phyloP scores from a whole-genome alignment of 2,113 vertebrate species.

The Regulus satrapa region DNA sequence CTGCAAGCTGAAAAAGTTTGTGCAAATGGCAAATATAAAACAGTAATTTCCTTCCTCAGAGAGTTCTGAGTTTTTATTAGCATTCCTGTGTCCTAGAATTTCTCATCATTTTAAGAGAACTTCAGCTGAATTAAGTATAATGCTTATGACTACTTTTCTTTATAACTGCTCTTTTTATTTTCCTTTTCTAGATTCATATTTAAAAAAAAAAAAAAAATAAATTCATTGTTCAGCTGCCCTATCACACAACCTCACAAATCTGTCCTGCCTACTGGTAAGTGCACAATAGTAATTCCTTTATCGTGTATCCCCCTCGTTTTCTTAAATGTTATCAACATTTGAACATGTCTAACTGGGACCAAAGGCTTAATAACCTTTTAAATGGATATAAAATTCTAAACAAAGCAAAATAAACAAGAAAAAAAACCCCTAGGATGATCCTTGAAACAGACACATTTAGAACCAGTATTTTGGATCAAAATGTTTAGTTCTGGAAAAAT shows the following conservation, averaged over 20 bases:
- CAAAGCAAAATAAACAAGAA: neutral
- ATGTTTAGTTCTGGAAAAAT: neutral
- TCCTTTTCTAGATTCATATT: neutral
- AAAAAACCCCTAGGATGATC: neutral
- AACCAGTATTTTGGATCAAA: neutral
- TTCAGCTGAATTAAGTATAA: neutral
- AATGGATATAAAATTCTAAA: neutral
- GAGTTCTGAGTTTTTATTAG: neutral
- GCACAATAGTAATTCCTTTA: neutral
- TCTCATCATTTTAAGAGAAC: neutral
- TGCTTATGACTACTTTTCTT: neutral
- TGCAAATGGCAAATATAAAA: neutral
- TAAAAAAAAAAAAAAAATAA: neutral
- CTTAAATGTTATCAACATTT: neutral
- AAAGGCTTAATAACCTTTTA: neutral
- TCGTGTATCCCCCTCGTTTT: fast-evolving
- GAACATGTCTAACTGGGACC: neutral
- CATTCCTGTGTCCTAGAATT: neutral
- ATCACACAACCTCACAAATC: neutral
- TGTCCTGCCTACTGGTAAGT: neutral
- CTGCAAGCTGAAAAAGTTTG: neutral
- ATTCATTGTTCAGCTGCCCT: neutral
- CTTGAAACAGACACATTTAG: neutral
- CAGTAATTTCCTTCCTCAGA: neutral
- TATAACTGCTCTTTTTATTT: neutral